Conservation (phyloP, 1,140 invertebrate genomes). For the Drosophila bocki region DNA sequence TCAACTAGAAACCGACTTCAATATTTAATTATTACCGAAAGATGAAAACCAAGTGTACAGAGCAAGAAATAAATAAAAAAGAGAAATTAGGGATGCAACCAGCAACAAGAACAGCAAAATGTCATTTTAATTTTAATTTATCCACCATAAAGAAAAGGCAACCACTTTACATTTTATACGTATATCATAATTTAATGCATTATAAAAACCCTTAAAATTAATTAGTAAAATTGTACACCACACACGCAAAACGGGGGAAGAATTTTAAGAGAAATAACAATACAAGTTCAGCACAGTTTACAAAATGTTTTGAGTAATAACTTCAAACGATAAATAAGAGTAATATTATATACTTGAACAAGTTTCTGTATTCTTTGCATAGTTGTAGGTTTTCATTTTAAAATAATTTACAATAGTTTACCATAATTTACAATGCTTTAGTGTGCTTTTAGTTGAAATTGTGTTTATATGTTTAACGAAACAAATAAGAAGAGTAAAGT, state of each 20-base stretch:
- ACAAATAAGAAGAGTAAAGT: slow-evolving; percentile 51
- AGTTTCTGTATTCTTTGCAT: slow-evolving; percentile 38
- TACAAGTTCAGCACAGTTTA: slow-evolving; percentile 22
- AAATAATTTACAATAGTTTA: slow-evolving; percentile 61
- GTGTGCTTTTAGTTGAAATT: slow-evolving; percentile 70
- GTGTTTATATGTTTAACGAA: slow-evolving; percentile 60
- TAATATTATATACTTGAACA: slow-evolving; percentile 12
- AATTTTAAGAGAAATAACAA: slow-evolving; percentile 14
- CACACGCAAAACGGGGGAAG: slow-evolving; percentile 13
- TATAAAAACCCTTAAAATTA: slow-evolving; percentile 66
- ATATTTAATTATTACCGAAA: slow-evolving; percentile 48
- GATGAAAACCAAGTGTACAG: slow-evolving; percentile 31
- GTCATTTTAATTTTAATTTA: slow-evolving; percentile 70
- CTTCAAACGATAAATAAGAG: slow-evolving; percentile 10
- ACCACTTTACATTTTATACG: slow-evolving; percentile 45
- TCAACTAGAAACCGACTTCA: slow-evolving; percentile 35
- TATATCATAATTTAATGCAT: slow-evolving; percentile 68
- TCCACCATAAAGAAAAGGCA: slow-evolving; percentile 28
- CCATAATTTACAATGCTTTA: slow-evolving; percentile 65
- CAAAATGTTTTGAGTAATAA: slow-evolving; percentile 27
- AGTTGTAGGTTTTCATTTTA: slow-evolving; percentile 50
- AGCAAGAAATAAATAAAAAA: slow-evolving; percentile 1
- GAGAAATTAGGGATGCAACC: slow-evolving; percentile 20
- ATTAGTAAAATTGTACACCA: slow-evolving; percentile 74
- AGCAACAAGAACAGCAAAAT: slow-evolving; percentile 74